Base-by-base conservation (phyloP, 2,797 vertebrate genomes). In the Botia kubotai region DNA sequence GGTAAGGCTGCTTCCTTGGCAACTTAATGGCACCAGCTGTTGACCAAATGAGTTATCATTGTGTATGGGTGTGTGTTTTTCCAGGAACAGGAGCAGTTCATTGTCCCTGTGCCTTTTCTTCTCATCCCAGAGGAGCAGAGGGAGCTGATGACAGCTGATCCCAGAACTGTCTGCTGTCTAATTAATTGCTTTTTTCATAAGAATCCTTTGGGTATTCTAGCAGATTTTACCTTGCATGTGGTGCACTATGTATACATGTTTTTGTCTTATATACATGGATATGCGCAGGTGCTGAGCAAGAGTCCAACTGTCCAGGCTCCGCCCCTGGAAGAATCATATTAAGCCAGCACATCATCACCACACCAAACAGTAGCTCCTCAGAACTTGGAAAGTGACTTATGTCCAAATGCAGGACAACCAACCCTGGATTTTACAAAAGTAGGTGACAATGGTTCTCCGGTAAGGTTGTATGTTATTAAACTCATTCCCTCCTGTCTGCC, bases 231-330 rank as follows among this genome's bases (percentile, higher is more conserved):
- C 53, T 57, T 46, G 62, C 33, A 16, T 71, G 23, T 77, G 57
- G 17, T 50, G 4, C 78, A 66, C 46, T 66, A 68, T 78, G 46
- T 29, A 6, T 75, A 68, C 81, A 81, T 81, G 80, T 85, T 83
- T 72, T 72, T 55, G 62, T 72, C 52, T 26, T 48, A 1, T 83
- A 76, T 78, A 84, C 19, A 13, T 72, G 66, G 62, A 17, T 52
- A 39, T 16, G 69, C 36, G 1, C 82, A 82, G 79, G 65, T 46
- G 67, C 23, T 66, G 79, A 82, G 65, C 70, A 82, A 90, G 89
- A 91, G 90, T 86, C 85, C 90, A 89, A 90, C 91, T 92, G 74
- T 91, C 89, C 79, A 83, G 80, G 84, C 91, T 90, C 74, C 91
- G 91, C 86, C 14, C 89, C 90, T 87, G 89, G 86, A 55, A 83